Conservation (phyloP, 2,113 vertebrate genomes). For the Mustelus asterias region DNA sequence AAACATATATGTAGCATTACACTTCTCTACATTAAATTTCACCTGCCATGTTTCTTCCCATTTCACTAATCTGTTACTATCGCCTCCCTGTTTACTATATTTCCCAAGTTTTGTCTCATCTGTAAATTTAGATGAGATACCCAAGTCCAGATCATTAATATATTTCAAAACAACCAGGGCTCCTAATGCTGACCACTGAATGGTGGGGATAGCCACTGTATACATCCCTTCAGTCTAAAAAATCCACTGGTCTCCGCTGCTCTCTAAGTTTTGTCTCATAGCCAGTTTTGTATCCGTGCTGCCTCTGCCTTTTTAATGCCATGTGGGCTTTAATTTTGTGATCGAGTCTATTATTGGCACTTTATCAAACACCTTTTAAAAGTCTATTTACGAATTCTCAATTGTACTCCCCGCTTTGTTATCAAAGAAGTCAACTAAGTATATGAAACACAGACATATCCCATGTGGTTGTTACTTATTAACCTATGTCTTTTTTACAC, state of each 20-base stretch:
- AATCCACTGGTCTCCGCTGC: neutral
- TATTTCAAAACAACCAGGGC: neutral
- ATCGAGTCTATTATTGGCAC: neutral
- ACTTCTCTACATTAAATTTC: neutral
- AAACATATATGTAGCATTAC: neutral
- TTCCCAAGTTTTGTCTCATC: neutral
- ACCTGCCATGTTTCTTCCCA: neutral
- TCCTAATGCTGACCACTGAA: neutral
- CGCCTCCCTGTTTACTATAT: neutral
- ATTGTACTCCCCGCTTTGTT: neutral
- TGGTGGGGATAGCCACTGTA: neutral
- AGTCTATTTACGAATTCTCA: neutral
- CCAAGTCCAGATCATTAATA: neutral
- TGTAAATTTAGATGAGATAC: neutral
- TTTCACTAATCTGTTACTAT: neutral
- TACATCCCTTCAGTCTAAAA: neutral
- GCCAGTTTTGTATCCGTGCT: neutral
- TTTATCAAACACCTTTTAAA: neutral
- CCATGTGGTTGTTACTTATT: neutral
- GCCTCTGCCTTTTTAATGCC: neutral
- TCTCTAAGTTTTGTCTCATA: neutral
- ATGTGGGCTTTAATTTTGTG: neutral
- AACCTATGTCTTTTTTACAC: neutral
- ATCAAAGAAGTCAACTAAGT: neutral
- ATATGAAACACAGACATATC: neutral